Evolutionary conservation across 2,888 invertebrate species (phyloP).

Genomic region (Poecilobothrus nobilitatus): DNA sequence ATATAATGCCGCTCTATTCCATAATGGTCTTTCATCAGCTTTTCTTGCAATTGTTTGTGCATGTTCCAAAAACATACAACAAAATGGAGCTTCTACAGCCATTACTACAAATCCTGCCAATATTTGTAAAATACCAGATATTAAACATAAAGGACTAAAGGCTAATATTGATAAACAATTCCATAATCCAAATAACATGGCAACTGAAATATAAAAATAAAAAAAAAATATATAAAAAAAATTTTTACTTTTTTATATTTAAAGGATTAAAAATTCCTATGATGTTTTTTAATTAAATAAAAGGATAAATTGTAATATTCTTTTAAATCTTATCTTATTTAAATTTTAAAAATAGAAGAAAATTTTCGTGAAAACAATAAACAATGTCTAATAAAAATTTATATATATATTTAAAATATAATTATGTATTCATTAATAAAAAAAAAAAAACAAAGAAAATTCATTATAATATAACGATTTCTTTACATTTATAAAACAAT

Average conservation of each 20-base stretch:
- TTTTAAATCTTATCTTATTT: neutral
- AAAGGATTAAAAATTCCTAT: too few species aligned
- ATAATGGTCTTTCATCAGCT: constrained; percentile 76
- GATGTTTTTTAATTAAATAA: constrained; percentile 8
- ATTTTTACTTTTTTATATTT: constrained; percentile 14
- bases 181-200: constrained; percentile 71
- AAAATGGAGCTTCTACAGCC: constrained; percentile 91
- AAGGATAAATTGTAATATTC: neutral
- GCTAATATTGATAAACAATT: constrained; percentile 61
- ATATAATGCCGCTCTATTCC: constrained; percentile 82
- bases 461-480: too few species aligned
- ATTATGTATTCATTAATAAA: too few species aligned
- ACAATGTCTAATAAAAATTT: too few species aligned
- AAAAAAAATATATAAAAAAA: constrained; percentile 11
- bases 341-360: too few species aligned
- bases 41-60: constrained; percentile 77
- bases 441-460: too few species aligned
- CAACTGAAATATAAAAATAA: constrained; percentile 57
- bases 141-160: constrained; percentile 55
- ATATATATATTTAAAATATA: too few species aligned
- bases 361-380: too few species aligned
- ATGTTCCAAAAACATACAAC: constrained; percentile 92
- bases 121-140: constrained; percentile 80
- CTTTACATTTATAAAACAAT: too few species aligned
- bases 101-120: constrained; percentile 80